These are phyloP conservation scores for Brienomyrus longianalis DNA, from an alignment of 2,113 vertebrate genomes.

Conservation along the genomic window DNA sequence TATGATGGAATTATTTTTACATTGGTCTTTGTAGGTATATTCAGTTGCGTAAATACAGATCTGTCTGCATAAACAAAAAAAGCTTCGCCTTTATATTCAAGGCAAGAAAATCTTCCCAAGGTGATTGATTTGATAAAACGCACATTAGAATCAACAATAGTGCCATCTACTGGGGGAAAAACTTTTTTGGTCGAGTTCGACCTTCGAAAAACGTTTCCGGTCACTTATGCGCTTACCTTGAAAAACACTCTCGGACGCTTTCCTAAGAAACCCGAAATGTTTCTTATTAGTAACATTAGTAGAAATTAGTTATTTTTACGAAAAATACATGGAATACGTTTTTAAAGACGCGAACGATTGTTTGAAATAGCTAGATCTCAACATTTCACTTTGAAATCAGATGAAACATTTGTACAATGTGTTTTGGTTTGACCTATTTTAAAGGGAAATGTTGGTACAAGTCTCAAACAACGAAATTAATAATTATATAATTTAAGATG, in stretches of 20 bases:
- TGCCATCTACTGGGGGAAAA: background rate
- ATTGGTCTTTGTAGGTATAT: background rate
- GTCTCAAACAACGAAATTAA: background rate
- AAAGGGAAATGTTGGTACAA: background rate
- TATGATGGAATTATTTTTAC: background rate
- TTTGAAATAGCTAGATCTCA: background rate
- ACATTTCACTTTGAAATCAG: background rate
- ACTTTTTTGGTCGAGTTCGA: background rate
- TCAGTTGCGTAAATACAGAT: background rate
- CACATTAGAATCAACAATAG: background rate
- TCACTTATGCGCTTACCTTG: background rate
- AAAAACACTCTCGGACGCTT: background rate
- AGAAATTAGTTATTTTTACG: background rate
- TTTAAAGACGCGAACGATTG: background rate
- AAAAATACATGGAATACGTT: background rate
- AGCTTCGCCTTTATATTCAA: background rate
- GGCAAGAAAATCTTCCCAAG: background rate
- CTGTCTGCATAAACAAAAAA: background rate
- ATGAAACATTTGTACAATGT: background rate
- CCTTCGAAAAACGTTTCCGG: background rate
- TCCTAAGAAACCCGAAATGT: background rate
- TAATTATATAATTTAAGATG: background rate
- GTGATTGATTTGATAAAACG: background rate
- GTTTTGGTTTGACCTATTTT: background rate
- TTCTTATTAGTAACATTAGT: background rate